Conservation (phyloP, 2,888 invertebrate species). For the Orchesella flavescens region DNA sequence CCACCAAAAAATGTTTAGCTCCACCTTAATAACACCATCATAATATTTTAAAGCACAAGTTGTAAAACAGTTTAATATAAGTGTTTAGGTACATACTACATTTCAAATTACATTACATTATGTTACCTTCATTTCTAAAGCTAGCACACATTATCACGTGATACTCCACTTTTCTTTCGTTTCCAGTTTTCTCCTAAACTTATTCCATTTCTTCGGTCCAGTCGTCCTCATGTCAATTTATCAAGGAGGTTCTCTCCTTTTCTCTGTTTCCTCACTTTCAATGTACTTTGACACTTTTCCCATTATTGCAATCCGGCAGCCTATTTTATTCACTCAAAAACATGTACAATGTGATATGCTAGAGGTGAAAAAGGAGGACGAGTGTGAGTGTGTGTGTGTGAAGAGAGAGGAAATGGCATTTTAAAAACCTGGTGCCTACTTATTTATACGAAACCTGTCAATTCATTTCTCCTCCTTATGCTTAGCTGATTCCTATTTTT, state of each 20-base stretch:
- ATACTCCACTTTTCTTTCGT: too few relatives aligned
- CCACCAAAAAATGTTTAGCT: too few relatives aligned
- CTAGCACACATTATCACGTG: too few relatives aligned
- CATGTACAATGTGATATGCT: conserved; percentile 15
- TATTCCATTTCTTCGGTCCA: too few relatives aligned
- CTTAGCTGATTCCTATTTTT: conserved; percentile 1
- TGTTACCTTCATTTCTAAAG: too few relatives aligned
- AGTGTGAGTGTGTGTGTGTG: conserved; percentile 14
- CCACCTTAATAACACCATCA: too few relatives aligned
- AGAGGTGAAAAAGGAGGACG: conserved; percentile 23
- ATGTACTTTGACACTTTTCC: conserved; percentile 36
- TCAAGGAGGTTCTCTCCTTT: neutral
- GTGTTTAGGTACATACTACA: too few relatives aligned
- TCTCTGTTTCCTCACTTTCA: conserved; percentile 10
- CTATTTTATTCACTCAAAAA: conserved; percentile 31
- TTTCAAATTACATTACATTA: too few relatives aligned
- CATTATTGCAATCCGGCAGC: conserved; percentile 38
- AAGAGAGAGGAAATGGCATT: conserved; percentile 31
- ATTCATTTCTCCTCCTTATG: conserved; percentile 18
- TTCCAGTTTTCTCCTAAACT: too few relatives aligned
- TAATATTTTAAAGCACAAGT: too few relatives aligned
- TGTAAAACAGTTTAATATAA: too few relatives aligned
- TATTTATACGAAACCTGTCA: conserved; percentile 55
- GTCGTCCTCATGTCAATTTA: too few relatives aligned
- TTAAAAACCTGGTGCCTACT: conserved; percentile 35